Percentiles rank a stretch among this genome's conserved stretches.
These are phyloP conservation scores for Maconellicoccus hirsutus DNA, from an alignment of 1,140 invertebrate genomes.

Conservation along the genomic window DNA sequence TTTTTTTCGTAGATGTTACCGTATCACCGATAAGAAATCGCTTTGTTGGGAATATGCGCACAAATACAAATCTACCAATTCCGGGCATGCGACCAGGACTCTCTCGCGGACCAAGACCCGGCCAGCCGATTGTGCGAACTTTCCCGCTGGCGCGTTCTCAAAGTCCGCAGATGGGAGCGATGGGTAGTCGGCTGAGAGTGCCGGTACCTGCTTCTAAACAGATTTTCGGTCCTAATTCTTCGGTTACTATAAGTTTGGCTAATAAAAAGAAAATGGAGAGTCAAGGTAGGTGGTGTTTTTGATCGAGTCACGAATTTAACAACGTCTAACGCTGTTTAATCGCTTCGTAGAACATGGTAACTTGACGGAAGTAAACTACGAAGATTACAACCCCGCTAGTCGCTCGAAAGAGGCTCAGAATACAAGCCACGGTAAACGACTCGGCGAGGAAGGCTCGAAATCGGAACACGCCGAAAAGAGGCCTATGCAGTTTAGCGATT, in stretches of 20 bases:
- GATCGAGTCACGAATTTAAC: neutral
- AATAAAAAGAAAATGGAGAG: neutral
- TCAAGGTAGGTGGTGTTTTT: neutral
- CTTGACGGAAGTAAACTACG: neutral
- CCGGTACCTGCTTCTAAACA: neutral
- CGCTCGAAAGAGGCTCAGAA: neutral
- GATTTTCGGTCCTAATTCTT: conserved; percentile 7
- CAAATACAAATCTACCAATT: neutral
- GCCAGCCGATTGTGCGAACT: neutral
- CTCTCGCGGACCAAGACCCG: neutral
- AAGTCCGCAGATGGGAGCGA: neutral
- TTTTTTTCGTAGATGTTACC: neutral
- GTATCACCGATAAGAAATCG: neutral
- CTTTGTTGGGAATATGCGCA: neutral
- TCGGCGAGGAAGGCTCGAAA: neutral
- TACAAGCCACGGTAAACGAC: neutral
- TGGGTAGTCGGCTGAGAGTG: neutral
- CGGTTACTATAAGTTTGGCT: neutral
- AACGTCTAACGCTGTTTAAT: neutral
- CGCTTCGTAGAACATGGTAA: neutral
- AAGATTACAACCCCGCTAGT: neutral
- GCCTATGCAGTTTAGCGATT: neutral
- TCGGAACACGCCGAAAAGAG: neutral
- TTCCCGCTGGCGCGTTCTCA: neutral
- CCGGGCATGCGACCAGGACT: neutral